These are phyloP conservation scores for Lerista edwardsae DNA, from an alignment of 2,797 vertebrate species.

Conservation along the genomic window DNA sequence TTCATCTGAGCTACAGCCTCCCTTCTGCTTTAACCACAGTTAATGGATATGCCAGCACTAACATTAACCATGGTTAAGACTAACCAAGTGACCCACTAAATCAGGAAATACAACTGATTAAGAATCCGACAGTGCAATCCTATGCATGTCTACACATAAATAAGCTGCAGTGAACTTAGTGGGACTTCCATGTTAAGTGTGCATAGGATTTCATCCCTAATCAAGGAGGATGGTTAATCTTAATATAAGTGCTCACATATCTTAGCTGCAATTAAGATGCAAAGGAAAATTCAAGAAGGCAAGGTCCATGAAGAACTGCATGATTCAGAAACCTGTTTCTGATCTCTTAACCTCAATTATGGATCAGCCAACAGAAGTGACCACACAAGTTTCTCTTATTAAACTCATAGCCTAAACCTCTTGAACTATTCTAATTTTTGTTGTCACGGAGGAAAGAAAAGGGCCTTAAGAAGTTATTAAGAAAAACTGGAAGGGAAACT, in stretches of 20 bases:
- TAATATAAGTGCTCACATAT: background rate
- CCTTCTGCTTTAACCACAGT: background rate
- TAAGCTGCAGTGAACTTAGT: too few species aligned
- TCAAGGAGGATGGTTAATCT: background rate
- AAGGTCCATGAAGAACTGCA: background rate
- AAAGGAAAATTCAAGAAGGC: background rate
- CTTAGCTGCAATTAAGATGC: background rate
- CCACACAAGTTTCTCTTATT: background rate
- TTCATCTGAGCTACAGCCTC: background rate
- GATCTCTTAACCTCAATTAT: background rate
- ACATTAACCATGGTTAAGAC: background rate
- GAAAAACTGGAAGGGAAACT: background rate
- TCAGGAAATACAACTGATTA: background rate
- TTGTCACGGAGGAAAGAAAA: fast-evolving
- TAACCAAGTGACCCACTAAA: background rate
- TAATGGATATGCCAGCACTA: background rate
- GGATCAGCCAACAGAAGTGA: fast-evolving
- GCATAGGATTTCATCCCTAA: too few species aligned
- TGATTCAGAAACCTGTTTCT: background rate
- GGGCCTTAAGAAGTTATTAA: fast-evolving
- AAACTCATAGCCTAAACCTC: background rate
- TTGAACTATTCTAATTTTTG: slow-evolving; percentile 2
- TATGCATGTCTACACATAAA: background rate
- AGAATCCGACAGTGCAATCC: background rate
- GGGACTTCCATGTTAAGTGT: background rate